phyloP scores from a whole-genome alignment of 2,888 invertebrate genomes.

The Augochlorella aurata region DNA sequence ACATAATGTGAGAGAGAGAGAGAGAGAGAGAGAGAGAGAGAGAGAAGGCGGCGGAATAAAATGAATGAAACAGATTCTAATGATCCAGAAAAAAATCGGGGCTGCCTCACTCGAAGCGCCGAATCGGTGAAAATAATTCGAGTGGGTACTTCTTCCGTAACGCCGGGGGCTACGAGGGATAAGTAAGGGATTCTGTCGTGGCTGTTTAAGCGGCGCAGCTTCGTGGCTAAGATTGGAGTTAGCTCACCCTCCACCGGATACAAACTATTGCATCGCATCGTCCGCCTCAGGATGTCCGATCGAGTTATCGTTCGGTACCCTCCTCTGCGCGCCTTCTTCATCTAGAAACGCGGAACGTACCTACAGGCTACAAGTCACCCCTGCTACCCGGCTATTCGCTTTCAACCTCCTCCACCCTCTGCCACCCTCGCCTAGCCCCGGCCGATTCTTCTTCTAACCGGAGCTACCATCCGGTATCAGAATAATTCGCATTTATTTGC shows the following conservation, averaged over 20 bases:
- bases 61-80: slow-evolving; percentile 40
- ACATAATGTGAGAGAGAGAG: not conserved
- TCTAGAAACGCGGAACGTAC: slow-evolving; percentile 53
- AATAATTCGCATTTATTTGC: slow-evolving; percentile 73
- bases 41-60: not conserved
- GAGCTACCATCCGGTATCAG: slow-evolving; percentile 61
- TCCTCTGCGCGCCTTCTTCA: slow-evolving; percentile 46
- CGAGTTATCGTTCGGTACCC: slow-evolving; percentile 71
- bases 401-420: slow-evolving; percentile 39
- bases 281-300: slow-evolving; percentile 76
- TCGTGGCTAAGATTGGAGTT: slow-evolving; percentile 74
- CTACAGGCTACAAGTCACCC: slow-evolving; percentile 60
- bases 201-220: slow-evolving; percentile 74
- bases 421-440: slow-evolving; percentile 10
- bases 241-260: slow-evolving; percentile 74
- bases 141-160: slow-evolving; percentile 62
- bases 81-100: slow-evolving; percentile 35
- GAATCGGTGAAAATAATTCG: slow-evolving; percentile 70
- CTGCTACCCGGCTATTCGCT: slow-evolving; percentile 49
- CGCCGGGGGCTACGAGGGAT: slow-evolving; percentile 58
- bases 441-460: slow-evolving; percentile 33
- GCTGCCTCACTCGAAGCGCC: slow-evolving; percentile 39
- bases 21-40: not conserved
- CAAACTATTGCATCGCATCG: slow-evolving; percentile 76
- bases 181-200: slow-evolving; percentile 77